A percentile compares a stretch with the other conserved stretches of the same genome.
Evolutionary conservation across 2,113 vertebrate genomes (phyloP).

Genomic region (Oreotragus oreotragus): DNA sequence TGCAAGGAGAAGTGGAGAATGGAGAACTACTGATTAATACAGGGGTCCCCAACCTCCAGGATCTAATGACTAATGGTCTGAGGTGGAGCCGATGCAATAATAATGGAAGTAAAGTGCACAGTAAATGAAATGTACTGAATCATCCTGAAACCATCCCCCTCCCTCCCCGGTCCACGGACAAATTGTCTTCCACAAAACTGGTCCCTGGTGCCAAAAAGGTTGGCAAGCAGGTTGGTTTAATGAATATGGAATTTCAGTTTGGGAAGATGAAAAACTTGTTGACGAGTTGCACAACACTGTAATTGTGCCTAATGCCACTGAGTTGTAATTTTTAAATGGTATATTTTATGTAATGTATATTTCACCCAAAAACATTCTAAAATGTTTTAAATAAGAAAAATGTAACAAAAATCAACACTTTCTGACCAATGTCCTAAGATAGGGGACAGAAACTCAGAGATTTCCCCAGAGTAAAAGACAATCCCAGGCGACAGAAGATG

Average conservation of each 20-base stretch:
- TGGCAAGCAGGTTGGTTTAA: not conserved
- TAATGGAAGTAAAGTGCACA: not conserved
- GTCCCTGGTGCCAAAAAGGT: not conserved
- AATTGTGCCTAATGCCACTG: not conserved
- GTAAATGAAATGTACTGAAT: not conserved
- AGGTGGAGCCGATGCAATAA: not conserved
- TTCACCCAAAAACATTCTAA: not conserved
- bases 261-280: not conserved
- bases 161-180: rapidly evolving
- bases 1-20: no score
- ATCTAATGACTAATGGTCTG: not conserved
- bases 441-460: not conserved
- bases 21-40: not conserved
- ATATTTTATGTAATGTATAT: not conserved
- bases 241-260: not conserved
- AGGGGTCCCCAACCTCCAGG: not conserved
- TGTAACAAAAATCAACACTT: not conserved
- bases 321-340: not conserved
- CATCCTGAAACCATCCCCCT: not conserved
- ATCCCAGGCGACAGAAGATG: not conserved
- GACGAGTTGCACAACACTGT: not conserved
- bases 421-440: not conserved
- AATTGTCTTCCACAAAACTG: not conserved
- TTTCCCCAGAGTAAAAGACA: not conserved
- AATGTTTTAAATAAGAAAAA: not conserved